Percentiles rank a stretch among this genome's conserved stretches.
phyloP scores from a whole-genome alignment of 2,888 invertebrate genomes.

The Melikaiella ostensackeni region DNA sequence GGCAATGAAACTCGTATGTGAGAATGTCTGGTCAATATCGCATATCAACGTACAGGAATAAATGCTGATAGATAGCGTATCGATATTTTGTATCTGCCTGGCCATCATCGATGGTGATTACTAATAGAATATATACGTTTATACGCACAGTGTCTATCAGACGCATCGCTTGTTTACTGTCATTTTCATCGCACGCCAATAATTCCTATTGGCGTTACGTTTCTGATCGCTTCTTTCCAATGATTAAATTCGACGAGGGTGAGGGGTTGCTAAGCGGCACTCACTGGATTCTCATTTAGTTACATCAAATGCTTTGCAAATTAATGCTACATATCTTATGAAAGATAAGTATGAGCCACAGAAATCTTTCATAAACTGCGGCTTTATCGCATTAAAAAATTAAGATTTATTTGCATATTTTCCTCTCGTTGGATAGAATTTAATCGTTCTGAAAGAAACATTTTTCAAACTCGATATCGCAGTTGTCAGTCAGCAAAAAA shows the following conservation, averaged over 20 bases:
- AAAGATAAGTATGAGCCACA: neutral
- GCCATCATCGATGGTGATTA: slow-evolving; percentile 56
- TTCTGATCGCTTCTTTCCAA: neutral
- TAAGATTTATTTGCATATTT: slow-evolving; percentile 14
- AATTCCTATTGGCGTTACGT: slow-evolving; percentile 52
- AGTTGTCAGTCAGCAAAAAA: neutral
- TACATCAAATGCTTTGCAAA: neutral
- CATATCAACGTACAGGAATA: slow-evolving; percentile 41
- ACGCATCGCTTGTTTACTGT: slow-evolving; percentile 56
- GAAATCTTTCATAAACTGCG: neutral
- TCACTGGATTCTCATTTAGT: neutral
- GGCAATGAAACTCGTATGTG: slow-evolving; percentile 18
- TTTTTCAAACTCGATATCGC: neutral
- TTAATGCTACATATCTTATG: neutral
- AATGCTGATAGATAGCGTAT: slow-evolving; percentile 57
- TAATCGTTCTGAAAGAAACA: neutral
- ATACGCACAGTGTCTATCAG: neutral
- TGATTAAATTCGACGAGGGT: slow-evolving; percentile 7
- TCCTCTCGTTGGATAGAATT: neutral
- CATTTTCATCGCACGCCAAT: slow-evolving; percentile 54
- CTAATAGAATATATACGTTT: slow-evolving; percentile 52
- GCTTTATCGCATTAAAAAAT: neutral
- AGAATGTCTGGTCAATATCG: slow-evolving; percentile 43
- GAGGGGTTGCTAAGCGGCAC: too few species aligned
- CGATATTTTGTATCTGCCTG: slow-evolving; percentile 56